Evolutionary conservation across 2,888 invertebrate species (phyloP).

Genomic region (Synanthedon formicaeformis): DNA sequence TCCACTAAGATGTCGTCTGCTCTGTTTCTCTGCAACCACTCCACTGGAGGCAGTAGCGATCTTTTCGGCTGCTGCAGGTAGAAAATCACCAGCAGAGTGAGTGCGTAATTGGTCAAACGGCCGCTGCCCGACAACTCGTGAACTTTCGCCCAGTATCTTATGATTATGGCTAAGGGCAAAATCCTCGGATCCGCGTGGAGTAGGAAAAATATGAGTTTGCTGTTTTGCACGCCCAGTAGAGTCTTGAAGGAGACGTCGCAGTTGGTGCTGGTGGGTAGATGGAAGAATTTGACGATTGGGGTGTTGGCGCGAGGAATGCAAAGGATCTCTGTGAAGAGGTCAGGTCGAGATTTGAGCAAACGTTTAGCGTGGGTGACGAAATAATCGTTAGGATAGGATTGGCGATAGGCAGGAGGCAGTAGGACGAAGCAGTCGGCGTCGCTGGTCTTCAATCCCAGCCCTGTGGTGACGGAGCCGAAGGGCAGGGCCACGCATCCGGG

Average conservation of each 20-base stretch:
- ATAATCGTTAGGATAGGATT: conserved; percentile 4
- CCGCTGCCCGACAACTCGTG: conserved; percentile 70
- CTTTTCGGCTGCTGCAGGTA: conserved; percentile 74
- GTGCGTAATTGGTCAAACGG: conserved; percentile 76
- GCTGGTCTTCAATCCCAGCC: conserved; percentile 76
- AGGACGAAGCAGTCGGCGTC: conserved; percentile 80
- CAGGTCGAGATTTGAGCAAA: conserved; percentile 39
- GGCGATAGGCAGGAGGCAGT: conserved; percentile 21
- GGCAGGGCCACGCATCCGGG: conserved; percentile 57
- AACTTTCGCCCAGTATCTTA: conserved; percentile 82
- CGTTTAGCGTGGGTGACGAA: conserved; percentile 25
- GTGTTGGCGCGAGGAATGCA: conserved; percentile 79
- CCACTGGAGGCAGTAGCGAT: conserved; percentile 68
- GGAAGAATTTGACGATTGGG: conserved; percentile 81
- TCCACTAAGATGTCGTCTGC: conserved; percentile 40
- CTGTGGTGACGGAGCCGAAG: conserved; percentile 82
- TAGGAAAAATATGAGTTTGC: conserved; percentile 72
- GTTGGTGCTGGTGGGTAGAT: conserved; percentile 70
- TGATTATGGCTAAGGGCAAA: conserved; percentile 69
- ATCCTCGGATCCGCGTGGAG: conserved; percentile 71
- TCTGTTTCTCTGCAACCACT: conserved; percentile 48
- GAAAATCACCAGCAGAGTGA: conserved; percentile 76
- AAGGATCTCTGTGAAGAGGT: conserved; percentile 67
- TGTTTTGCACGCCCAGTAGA: conserved; percentile 77
- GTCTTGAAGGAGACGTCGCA: conserved; percentile 82